phyloP scores from a whole-genome alignment of 2,113 vertebrate genomes.

The Excalfactoria chinensis region DNA sequence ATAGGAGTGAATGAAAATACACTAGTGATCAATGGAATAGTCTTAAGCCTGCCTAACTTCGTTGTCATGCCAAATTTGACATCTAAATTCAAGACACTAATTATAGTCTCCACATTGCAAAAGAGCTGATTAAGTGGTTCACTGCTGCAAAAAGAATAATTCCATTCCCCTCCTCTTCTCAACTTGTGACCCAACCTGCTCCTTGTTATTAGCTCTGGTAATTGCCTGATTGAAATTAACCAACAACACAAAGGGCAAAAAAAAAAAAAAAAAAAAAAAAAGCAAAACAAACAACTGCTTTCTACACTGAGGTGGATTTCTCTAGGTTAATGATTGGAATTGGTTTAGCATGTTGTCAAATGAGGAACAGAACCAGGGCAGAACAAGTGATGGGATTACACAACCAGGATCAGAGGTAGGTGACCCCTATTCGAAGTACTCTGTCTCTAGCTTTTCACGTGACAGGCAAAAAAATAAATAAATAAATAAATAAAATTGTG shows the following conservation, averaged over 20 bases:
- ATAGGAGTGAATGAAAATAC: background rate
- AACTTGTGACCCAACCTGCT: background rate
- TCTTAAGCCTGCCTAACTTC: background rate
- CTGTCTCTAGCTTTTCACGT: background rate
- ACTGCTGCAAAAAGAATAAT: background rate
- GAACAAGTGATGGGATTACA: background rate
- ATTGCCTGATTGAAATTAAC: background rate
- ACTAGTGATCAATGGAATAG: background rate
- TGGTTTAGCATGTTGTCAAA: background rate
- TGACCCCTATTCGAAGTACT: accelerated
- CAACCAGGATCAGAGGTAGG: background rate
- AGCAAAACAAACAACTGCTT: background rate
- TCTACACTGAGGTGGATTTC: background rate
- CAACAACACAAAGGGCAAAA: background rate
- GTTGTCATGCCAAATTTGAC: background rate
- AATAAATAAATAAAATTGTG: too few relatives aligned
- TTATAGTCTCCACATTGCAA: background rate
- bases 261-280: too few relatives aligned
- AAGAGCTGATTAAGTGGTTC: background rate
- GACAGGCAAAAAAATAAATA: too few relatives aligned
- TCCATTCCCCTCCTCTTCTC: background rate
- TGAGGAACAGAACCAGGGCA: background rate
- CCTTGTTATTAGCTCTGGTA: background rate
- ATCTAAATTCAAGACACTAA: background rate
- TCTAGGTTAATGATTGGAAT: background rate